Conservation (phyloP, 2,888 invertebrate species). For the Tigriopus californicus region DNA sequence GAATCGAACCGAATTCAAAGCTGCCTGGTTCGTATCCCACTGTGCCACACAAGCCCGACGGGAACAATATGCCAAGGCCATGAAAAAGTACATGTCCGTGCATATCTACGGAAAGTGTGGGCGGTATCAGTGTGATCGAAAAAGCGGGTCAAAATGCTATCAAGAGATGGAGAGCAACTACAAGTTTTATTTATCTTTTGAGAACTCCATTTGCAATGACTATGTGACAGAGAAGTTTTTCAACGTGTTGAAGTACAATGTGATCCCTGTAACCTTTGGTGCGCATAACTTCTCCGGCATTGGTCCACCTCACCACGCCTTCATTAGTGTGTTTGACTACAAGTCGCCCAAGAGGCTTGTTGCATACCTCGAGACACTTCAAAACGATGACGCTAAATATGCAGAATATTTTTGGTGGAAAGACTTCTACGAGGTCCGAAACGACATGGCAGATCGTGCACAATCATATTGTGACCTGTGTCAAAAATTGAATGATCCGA, state of each 20-base stretch:
- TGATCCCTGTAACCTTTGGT: constrained; percentile 24
- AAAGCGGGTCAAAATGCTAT: constrained; percentile 11
- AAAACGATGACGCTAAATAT: constrained; percentile 20
- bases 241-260: constrained; percentile 20
- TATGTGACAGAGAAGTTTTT: constrained; percentile 25
- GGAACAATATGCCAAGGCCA: constrained; percentile 18
- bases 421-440: constrained; percentile 12
- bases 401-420: constrained; percentile 21
- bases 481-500: neutral
- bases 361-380: constrained; percentile 21
- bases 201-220: constrained; percentile 24
- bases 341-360: constrained; percentile 22
- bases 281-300: constrained; percentile 22
- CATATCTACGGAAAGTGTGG: constrained; percentile 21
- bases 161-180: constrained; percentile 20
- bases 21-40: constrained; percentile 21
- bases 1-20: constrained; percentile 2
- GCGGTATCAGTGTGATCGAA: constrained; percentile 13
- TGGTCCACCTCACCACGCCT: constrained; percentile 23
- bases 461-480: constrained; percentile 12
- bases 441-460: neutral
- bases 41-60: constrained; percentile 19
- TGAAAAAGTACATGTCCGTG: constrained; percentile 19
- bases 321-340: constrained; percentile 24
- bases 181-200: constrained; percentile 24